These are phyloP conservation scores for Phalera bucephala DNA, from an alignment of 2,888 invertebrate genomes.

Conservation along the genomic window DNA sequence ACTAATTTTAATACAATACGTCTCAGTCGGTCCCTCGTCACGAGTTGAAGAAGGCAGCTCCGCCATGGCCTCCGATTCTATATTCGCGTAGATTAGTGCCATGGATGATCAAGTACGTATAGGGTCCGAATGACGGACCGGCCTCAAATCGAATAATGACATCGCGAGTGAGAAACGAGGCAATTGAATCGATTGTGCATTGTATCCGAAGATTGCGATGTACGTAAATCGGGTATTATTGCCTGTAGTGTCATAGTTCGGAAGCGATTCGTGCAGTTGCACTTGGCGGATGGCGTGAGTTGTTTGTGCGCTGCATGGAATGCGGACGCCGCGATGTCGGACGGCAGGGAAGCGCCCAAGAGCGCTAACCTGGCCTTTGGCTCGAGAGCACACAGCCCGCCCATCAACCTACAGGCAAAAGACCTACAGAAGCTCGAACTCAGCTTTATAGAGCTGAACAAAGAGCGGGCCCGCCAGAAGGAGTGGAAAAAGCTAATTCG, in stretches of 20 bases:
- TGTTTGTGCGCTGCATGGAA: slow-evolving; percentile 54
- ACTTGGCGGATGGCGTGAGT: slow-evolving; percentile 60
- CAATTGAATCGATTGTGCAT: slow-evolving; percentile 65
- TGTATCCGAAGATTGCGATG: slow-evolving; percentile 63
- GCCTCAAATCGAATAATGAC: slow-evolving; percentile 43
- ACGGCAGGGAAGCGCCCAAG: slow-evolving; percentile 52
- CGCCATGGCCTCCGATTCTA: slow-evolving; percentile 55
- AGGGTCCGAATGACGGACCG: slow-evolving; percentile 38
- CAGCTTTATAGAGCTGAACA: slow-evolving; percentile 79
- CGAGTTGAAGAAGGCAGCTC: slow-evolving; percentile 69
- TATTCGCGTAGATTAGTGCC: slow-evolving; percentile 47
- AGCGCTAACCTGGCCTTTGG: slow-evolving; percentile 52
- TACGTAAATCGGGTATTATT: slow-evolving; percentile 64
- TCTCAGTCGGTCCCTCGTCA: slow-evolving; percentile 77
- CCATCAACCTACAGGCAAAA: slow-evolving; percentile 56
- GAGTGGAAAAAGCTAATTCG: slow-evolving; percentile 83
- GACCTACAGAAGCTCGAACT: slow-evolving; percentile 75
- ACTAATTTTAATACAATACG: slow-evolving; percentile 78
- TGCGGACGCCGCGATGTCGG: slow-evolving; percentile 52
- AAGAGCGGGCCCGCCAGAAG: slow-evolving; percentile 75
- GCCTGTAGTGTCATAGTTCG: slow-evolving; percentile 66
- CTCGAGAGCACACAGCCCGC: slow-evolving; percentile 56
- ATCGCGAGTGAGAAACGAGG: slow-evolving; percentile 56
- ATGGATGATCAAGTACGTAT: slow-evolving; percentile 80
- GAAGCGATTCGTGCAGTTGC: slow-evolving; percentile 65